Evolutionary conservation across 2,797 vertebrate species (phyloP).

Genomic region (Typhlichthys subterraneus): DNA sequence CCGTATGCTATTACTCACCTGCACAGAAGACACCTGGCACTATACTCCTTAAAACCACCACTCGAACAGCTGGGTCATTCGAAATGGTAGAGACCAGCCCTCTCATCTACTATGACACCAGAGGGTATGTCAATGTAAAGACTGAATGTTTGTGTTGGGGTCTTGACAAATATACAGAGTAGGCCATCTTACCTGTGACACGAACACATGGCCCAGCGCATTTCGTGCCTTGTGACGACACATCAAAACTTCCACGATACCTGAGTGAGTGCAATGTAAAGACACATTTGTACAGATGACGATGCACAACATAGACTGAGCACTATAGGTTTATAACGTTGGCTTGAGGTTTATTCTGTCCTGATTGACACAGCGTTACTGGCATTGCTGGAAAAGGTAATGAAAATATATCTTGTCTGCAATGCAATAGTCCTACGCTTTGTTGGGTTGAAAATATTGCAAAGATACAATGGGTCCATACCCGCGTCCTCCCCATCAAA

Average conservation of each 20-base stretch:
- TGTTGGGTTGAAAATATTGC: neutral
- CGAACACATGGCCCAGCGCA: slow-evolving; percentile 87
- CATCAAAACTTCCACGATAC: slow-evolving; percentile 91
- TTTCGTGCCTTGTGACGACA: slow-evolving; percentile 85
- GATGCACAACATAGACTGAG: too few species aligned
- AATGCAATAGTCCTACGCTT: neutral
- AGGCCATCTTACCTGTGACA: slow-evolving; percentile 84
- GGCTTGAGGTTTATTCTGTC: too few species aligned
- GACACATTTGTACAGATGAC: neutral
- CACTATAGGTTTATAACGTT: too few species aligned
- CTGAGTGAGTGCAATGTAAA: slow-evolving; percentile 62
- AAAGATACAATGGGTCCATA: slow-evolving; percentile 35
- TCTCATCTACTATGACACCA: slow-evolving; percentile 77
- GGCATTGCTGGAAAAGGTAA: too few species aligned
- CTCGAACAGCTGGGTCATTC: slow-evolving; percentile 78
- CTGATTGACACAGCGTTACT: too few species aligned
- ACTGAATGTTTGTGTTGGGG: slow-evolving; percentile 2
- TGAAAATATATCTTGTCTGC: neutral
- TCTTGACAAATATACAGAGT: neutral
- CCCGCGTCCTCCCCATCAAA: slow-evolving; percentile 68
- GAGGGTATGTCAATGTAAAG: slow-evolving; percentile 7
- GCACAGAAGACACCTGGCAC: slow-evolving; percentile 93
- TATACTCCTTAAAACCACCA: slow-evolving; percentile 88
- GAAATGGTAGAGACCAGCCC: slow-evolving; percentile 78
- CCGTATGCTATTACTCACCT: slow-evolving; percentile 72